These are phyloP conservation scores for Sebastolobus alascanus DNA, from an alignment of 2,797 vertebrate genomes.

Conservation along the genomic window DNA sequence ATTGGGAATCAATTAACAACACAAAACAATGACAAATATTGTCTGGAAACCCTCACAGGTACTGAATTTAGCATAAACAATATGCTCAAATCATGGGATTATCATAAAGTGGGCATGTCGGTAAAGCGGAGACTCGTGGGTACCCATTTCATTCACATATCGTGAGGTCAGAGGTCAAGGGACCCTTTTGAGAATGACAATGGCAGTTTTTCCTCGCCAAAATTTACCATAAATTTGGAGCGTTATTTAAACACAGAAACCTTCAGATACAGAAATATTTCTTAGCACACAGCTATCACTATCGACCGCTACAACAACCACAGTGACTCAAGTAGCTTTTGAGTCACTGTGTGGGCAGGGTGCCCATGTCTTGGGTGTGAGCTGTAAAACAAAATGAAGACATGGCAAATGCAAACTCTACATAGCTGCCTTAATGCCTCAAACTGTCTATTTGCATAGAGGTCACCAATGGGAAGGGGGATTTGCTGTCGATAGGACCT, in stretches of 20 bases:
- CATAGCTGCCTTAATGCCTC: constrained; percentile 41
- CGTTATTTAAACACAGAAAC: not conserved
- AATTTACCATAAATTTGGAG: too few species aligned
- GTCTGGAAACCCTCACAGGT: too few species aligned
- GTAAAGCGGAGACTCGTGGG: too few species aligned
- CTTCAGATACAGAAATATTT: not conserved
- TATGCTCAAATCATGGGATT: too few species aligned
- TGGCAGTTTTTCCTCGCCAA: too few species aligned
- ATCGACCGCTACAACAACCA: constrained; percentile 25
- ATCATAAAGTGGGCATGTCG: too few species aligned
- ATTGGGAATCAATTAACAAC: too few species aligned
- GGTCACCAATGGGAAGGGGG: constrained; percentile 59
- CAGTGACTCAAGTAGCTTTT: constrained; percentile 32
- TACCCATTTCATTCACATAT: too few species aligned
- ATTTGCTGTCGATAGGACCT: constrained; percentile 81
- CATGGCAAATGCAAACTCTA: constrained; percentile 45
- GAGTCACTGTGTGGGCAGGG: constrained; percentile 37
- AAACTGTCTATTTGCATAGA: constrained; percentile 62
- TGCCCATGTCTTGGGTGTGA: constrained; percentile 36
- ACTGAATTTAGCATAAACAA: too few species aligned
- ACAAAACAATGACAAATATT: too few species aligned
- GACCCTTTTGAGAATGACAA: too few species aligned
- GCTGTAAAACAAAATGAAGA: constrained; percentile 49
- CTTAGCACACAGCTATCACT: not conserved
- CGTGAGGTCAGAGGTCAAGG: too few species aligned